Evolutionary conservation across 2,797 vertebrate species (phyloP).

Genomic region (Aselliscus stoliczkanus): DNA sequence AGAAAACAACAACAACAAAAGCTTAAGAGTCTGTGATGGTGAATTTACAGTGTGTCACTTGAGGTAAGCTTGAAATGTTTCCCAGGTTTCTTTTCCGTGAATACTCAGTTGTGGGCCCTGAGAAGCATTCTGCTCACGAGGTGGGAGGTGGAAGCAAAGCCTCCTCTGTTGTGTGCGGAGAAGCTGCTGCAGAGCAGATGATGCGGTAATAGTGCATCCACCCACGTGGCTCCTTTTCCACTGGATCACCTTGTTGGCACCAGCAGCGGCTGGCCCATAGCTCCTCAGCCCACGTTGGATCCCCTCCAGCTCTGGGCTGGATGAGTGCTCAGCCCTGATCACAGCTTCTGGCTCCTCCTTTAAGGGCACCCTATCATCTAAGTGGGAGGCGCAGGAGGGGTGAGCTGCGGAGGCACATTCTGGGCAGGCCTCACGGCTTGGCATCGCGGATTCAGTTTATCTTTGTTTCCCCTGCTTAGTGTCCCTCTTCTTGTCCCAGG

Average conservation of each 20-base stretch:
- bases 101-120: rapidly evolving
- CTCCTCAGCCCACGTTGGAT: background rate
- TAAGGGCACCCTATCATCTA: background rate
- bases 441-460: background rate
- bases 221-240: rapidly evolving
- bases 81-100: background rate
- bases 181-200: rapidly evolving
- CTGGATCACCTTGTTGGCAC: background rate
- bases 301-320: background rate
- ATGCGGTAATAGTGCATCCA: background rate
- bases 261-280: too few species aligned
- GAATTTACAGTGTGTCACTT: background rate
- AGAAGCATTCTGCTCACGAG: background rate
- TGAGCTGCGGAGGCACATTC: background rate
- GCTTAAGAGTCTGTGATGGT: background rate
- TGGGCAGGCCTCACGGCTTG: background rate
- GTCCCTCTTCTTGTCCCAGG: background rate
- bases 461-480: background rate
- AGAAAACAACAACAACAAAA: background rate
- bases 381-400: background rate
- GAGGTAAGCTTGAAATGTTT: background rate
- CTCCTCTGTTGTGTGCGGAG: background rate
- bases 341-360: background rate
- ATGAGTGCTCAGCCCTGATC: background rate
- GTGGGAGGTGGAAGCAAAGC: background rate